A percentile compares a stretch with the other conserved stretches of the same genome.
Conservation (phyloP, 2,888 invertebrate species). For the Lithophane ornitopus region DNA sequence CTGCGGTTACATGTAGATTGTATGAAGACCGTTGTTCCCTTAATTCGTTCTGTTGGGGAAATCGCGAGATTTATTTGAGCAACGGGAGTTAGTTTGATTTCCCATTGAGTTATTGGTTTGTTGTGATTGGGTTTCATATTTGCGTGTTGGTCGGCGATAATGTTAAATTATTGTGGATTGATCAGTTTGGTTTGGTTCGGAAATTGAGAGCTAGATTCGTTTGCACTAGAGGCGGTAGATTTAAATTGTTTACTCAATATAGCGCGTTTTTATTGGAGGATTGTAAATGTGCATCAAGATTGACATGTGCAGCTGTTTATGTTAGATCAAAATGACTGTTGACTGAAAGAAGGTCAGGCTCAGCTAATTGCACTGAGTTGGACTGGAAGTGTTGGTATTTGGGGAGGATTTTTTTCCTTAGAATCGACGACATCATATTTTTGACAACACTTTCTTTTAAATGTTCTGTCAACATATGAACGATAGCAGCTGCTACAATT, state of each 20-base stretch:
- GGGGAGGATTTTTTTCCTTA: background rate
- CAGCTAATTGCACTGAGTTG: background rate
- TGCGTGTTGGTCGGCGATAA: slow-evolving; percentile 50
- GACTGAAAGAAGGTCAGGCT: background rate
- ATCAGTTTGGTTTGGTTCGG: slow-evolving; percentile 18
- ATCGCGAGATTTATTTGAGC: slow-evolving; percentile 64
- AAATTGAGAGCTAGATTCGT: slow-evolving; percentile 13
- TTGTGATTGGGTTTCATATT: slow-evolving; percentile 49
- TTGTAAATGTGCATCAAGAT: background rate
- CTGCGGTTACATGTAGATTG: slow-evolving; percentile 72
- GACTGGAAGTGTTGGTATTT: background rate
- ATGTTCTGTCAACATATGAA: background rate
- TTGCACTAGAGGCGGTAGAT: background rate
- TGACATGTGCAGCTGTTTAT: background rate
- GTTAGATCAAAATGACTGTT: background rate
- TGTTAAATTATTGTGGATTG: slow-evolving; percentile 43
- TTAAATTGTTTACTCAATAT: slow-evolving; percentile 1
- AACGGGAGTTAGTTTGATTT: slow-evolving; percentile 63
- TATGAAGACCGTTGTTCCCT: slow-evolving; percentile 57
- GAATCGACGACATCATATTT: background rate
- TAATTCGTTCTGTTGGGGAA: slow-evolving; percentile 61
- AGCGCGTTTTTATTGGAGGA: background rate
- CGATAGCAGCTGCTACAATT: background rate
- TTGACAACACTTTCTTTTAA: background rate
- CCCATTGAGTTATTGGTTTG: slow-evolving; percentile 55